Evolutionary conservation across 2,113 vertebrate species (phyloP), one percentile per base, ranked within the genome.

Genomic region (Colistium nudipinnis): DNA sequence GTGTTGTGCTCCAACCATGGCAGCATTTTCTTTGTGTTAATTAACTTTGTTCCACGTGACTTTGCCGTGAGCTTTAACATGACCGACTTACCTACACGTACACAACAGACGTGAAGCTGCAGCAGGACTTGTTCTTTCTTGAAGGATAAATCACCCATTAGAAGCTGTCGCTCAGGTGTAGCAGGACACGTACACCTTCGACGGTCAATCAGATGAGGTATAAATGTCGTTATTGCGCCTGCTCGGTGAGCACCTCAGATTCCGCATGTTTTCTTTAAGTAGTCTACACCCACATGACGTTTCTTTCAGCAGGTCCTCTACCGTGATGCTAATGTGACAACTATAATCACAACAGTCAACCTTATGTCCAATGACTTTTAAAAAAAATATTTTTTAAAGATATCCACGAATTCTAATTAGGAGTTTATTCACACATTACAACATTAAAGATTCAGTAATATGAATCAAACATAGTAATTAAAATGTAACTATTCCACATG

Each of bases 221-320:
- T 0, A 2, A 2, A 1, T 7, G 1, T 36, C 35, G 4, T n/a
- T n/a, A n/a, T n/a, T 64, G 78, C 68, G 54, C 77, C 78, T 74
- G 75, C 72, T 5, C 75, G 81, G 3, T 63, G 3, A 60, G 49
- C 0, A 52, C 14, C 28, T 27, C 35, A 2, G 28, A 20, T 5
- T 27, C 9, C 0, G 0, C 31, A 13, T 1, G 8, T 80, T 8
- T 45, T 62, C 17, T 0, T 53, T 62, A 68, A 80, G 76, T 66
- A 75, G 17, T 86, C 86, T 86, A 88, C 85, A 89, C 78, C 62
- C 79, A 80, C 83, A 52, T 39, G 20, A 33, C 44, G 38, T 41
- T 49, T 27, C 17, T 36, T 59, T 65, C 28, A 53, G 13, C 22
- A 77, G 27, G 3, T 74, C 6, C 10, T 52, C 10, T 24, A 52